Evolutionary conservation across 2,113 vertebrate genomes (phyloP).

Genomic region (Guaruba guarouba): DNA sequence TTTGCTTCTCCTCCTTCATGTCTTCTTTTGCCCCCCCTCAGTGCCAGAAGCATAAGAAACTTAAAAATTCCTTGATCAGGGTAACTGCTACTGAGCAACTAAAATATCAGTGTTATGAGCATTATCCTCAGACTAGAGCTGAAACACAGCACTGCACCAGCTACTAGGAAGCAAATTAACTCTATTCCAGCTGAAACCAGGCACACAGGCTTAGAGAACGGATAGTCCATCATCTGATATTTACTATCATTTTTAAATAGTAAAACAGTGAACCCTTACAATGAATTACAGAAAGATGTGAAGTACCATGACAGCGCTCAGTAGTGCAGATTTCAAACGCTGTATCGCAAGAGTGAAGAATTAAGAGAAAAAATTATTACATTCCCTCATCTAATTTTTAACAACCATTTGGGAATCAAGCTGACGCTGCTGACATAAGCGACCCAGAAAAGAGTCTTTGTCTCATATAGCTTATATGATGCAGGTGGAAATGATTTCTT

Average conservation of each 20-base stretch:
- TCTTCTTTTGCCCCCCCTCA: background rate
- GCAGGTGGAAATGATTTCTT: background rate
- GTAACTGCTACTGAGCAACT: background rate
- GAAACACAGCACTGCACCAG: background rate
- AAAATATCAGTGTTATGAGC: background rate
- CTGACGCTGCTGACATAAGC: background rate
- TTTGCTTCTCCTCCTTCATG: background rate
- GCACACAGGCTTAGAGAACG: background rate
- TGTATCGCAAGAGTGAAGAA: background rate
- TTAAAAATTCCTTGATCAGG: background rate
- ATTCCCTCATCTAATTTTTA: background rate
- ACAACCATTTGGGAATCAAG: background rate
- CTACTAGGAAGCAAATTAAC: background rate
- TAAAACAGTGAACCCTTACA: background rate
- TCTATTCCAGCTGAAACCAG: background rate
- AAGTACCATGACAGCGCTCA: background rate
- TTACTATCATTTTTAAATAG: background rate
- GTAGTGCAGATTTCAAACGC: background rate
- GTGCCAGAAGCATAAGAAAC: background rate
- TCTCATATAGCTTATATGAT: background rate
- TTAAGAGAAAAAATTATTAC: background rate
- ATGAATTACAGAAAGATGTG: background rate
- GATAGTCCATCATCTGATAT: background rate
- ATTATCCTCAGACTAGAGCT: background rate
- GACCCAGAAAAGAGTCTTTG: background rate